Percentiles rank a stretch among this genome's conserved stretches.
phyloP scores from a whole-genome alignment of 1,140 invertebrate genomes.

The Apolygus lucorum region DNA sequence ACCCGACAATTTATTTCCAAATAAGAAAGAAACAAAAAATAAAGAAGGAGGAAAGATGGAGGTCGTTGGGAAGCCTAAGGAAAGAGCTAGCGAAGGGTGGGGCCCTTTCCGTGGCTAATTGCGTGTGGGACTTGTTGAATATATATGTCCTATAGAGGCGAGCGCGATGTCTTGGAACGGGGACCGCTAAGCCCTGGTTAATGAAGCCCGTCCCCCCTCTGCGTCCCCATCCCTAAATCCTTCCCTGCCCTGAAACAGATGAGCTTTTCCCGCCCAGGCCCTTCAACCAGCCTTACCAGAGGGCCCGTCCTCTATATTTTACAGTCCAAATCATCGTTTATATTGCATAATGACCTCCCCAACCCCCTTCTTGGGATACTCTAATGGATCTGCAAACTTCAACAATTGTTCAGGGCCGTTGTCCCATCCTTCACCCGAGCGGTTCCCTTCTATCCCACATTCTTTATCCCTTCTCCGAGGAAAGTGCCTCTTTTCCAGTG shows the following conservation, averaged over 20 bases:
- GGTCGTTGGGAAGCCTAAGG: neutral
- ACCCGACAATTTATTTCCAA: too few relatives aligned
- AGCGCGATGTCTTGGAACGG: conserved; percentile 17
- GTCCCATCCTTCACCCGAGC: neutral
- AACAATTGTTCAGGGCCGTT: conserved; percentile 12
- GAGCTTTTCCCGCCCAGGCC: neutral
- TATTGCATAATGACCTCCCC: conserved; percentile 25
- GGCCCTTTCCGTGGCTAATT: conserved; percentile 7
- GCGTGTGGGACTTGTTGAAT: conserved; percentile 18
- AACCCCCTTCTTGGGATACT: neutral
- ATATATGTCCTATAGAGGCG: conserved; percentile 17
- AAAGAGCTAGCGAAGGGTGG: neutral
- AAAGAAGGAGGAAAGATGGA: too few relatives aligned
- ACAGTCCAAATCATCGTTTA: conserved; percentile 24
- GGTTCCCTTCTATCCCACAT: neutral
- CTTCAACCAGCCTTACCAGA: neutral
- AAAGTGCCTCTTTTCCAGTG: neutral
- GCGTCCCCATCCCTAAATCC: conserved; percentile 18
- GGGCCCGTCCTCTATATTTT: conserved; percentile 12
- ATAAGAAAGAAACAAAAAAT: too few relatives aligned
- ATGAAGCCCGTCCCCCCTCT: conserved; percentile 20
- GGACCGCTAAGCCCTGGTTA: conserved; percentile 19
- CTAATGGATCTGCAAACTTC: conserved; percentile 25
- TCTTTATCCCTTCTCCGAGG: neutral
- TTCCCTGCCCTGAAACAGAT: conserved; percentile 16